Percentiles rank a stretch among this genome's conserved stretches.
Evolutionary conservation across 2,888 invertebrate species (phyloP).

Genomic region (Thymelicus lineola): DNA sequence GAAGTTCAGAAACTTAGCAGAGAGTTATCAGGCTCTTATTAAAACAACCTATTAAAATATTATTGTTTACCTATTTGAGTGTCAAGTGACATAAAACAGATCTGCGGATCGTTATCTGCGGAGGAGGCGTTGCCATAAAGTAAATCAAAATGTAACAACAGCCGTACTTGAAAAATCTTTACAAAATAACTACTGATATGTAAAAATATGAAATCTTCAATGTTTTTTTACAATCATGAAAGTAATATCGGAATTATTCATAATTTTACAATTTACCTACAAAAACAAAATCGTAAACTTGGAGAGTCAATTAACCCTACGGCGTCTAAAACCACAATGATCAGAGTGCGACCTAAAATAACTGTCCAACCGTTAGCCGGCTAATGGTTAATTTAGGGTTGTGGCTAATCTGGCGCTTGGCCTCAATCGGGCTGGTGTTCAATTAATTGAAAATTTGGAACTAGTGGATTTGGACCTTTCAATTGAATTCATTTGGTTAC

Average conservation of each 20-base stretch:
- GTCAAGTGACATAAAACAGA: background rate
- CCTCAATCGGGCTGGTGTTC: conserved; percentile 14
- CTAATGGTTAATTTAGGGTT: conserved; percentile 32
- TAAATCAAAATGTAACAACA: no score
- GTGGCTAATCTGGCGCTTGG: conserved; percentile 30
- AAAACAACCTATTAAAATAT: background rate
- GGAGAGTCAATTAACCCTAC: conserved; percentile 17
- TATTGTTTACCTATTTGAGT: background rate
- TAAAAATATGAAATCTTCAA: no score
- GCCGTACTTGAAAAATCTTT: no score
- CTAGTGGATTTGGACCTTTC: background rate
- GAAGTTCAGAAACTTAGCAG: background rate
- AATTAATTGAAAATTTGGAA: conserved; percentile 30
- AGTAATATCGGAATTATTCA: background rate
- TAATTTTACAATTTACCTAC: background rate
- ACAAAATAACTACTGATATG: no score
- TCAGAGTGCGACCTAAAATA: conserved; percentile 27
- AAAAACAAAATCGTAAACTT: conserved; percentile 8
- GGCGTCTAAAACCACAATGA: conserved; percentile 21
- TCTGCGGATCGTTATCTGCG: no score
- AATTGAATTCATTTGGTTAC: background rate
- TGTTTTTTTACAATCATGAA: no score
- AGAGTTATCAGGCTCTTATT: background rate
- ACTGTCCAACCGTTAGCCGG: conserved; percentile 27
- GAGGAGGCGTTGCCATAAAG: no score